Evolutionary conservation across 2,113 vertebrate genomes (phyloP), one percentile per base, ranked within the genome.

Genomic region (Psophia crepitans): DNA sequence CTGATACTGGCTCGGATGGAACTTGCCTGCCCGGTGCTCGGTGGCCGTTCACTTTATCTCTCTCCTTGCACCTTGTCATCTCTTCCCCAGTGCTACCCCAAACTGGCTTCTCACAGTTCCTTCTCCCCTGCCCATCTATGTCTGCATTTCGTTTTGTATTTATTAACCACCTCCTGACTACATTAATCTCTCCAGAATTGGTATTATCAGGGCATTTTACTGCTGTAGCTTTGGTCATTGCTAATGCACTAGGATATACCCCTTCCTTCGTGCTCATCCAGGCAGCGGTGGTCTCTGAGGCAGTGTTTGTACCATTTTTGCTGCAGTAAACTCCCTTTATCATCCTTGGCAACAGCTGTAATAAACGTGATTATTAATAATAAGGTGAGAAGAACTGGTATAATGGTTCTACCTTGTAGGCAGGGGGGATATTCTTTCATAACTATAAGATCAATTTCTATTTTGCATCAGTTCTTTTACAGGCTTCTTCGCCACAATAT

Each of bases 351-450:
- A 95, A 91, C 53, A 80, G 78, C 63, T 77, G 84, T 90, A 94
- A 91, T 77, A 96, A 96, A 95, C 24, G 43, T 21, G n/a, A 69
- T 90, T 93, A 69, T 83, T 93, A 91, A 85, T 85, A 93, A 91
- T 65, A 93, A 80, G 37, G 26, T 57, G n/a, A 92, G 65, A 54
- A 95, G 39, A 85, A 46, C 27, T 84, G n/a, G 37, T 76, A 46
- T 68, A 94, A 89, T 56, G 9, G 41, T 74, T 90, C 68, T 90
- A 53, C 75, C 48, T 91, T 4, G 4, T 39, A 89, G 84, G 48
- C 60, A 95, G 51, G 51, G 23, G 12, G 54, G 37, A 83, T 90
- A 77, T 77, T 84, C 78, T 89, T 91, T 96, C 56, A 35, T 91
- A 95, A 91, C 61, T 57, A 2, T 68, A 84, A 89, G 90, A 96